Evolutionary conservation across 1,140 invertebrate species (phyloP).

Genomic region (Brachionus calyciflorus): DNA sequence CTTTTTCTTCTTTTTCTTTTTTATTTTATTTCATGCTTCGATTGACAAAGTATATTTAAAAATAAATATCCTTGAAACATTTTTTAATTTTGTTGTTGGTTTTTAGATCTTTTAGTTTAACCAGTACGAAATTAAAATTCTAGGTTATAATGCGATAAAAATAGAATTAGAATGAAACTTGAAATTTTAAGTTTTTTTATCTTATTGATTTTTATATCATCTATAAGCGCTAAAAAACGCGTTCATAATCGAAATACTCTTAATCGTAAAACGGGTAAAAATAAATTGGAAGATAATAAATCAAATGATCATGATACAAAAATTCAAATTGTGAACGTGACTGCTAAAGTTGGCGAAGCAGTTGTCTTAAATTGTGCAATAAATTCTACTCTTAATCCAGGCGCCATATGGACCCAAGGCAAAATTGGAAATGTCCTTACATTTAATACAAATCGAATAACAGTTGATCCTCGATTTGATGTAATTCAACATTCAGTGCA

Average conservation of each 20-base stretch:
- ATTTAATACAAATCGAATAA: slow-evolving; percentile 41
- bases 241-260: background rate
- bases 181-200: no score
- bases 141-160: background rate
- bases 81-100: no score
- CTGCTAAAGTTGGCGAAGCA: slow-evolving; percentile 39
- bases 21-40: no score
- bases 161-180: no score
- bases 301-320: background rate
- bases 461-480: slow-evolving; percentile 35
- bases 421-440: slow-evolving; percentile 41
- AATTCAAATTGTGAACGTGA: slow-evolving; percentile 2
- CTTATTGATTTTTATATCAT: no score
- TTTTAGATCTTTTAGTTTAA: slow-evolving; percentile 9
- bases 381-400: slow-evolving; percentile 8
- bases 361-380: slow-evolving; percentile 4
- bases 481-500: slow-evolving; percentile 2
- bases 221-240: no score
- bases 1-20: no score
- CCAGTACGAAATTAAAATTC: slow-evolving; percentile 1
- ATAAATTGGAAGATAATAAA: background rate
- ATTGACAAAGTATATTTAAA: slow-evolving; percentile 29
- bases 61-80: slow-evolving; percentile 30
- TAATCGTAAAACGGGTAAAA: background rate
- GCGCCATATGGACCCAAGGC: slow-evolving; percentile 34